These are phyloP conservation scores for Synanthedon vespiformis DNA, from an alignment of 2,888 invertebrate species.

Conservation along the genomic window DNA sequence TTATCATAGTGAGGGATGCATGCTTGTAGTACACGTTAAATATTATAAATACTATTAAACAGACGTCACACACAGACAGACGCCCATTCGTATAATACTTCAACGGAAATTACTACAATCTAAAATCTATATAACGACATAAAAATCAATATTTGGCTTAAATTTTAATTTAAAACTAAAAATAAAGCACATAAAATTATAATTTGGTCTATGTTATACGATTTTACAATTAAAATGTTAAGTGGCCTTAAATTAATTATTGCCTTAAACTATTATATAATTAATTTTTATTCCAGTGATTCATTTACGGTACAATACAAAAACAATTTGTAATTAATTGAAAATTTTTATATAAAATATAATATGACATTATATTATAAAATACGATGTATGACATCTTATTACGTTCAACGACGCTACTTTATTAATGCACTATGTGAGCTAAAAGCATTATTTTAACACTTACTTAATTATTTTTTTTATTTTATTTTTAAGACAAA, in stretches of 20 bases:
- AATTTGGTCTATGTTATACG: constrained; percentile 70
- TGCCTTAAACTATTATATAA: constrained; percentile 51
- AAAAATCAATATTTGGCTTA: constrained; percentile 70
- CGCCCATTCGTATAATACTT: constrained; percentile 58
- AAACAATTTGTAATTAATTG: background rate
- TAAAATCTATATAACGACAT: constrained; percentile 59
- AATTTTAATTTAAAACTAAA: constrained; percentile 64
- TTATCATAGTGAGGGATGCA: constrained; percentile 12
- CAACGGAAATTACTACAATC: constrained; percentile 49
- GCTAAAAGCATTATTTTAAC: background rate
- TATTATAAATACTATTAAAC: constrained; percentile 47
- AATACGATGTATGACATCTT: background rate
- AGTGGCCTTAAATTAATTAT: constrained; percentile 65
- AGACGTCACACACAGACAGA: constrained; percentile 45
- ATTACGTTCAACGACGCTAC: background rate
- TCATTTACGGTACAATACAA: background rate
- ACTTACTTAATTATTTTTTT: background rate
- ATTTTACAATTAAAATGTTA: constrained; percentile 53
- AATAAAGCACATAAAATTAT: constrained; percentile 67
- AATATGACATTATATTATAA: background rate
- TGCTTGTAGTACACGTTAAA: constrained; percentile 15
- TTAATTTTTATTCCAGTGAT: constrained; percentile 46
- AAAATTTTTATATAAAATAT: background rate
- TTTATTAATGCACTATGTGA: background rate
- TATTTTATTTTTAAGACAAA: background rate